These are phyloP conservation scores for Ecdyonurus torrentis DNA, from an alignment of 2,888 invertebrate genomes.

Conservation along the genomic window DNA sequence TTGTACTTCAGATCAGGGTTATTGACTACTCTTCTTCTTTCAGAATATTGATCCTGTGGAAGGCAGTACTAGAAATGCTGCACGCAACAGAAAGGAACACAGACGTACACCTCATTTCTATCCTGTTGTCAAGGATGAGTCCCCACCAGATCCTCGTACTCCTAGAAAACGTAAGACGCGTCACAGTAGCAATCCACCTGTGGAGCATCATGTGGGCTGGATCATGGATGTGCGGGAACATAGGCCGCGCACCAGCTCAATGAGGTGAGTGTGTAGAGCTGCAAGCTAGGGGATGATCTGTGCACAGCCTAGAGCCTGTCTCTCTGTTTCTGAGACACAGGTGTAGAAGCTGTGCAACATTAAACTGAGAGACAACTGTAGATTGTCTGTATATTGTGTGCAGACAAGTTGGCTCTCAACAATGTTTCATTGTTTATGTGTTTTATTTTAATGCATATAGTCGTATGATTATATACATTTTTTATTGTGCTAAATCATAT, in stretches of 20 bases:
- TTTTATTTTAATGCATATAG: too few species aligned
- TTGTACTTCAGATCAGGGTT: too few species aligned
- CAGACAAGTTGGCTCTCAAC: too few species aligned
- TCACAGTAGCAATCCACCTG: slow-evolving; percentile 85
- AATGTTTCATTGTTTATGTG: too few species aligned
- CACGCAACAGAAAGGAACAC: slow-evolving; percentile 5
- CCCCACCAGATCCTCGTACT: slow-evolving; percentile 42
- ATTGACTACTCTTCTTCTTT: too few species aligned
- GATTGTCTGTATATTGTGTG: background rate
- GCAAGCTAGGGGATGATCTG: background rate
- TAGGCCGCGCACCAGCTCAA: slow-evolving; percentile 57
- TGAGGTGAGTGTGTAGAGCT: slow-evolving; percentile 35
- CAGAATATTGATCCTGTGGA: background rate
- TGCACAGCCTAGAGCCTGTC: slow-evolving; percentile 10
- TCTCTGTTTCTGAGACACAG: background rate
- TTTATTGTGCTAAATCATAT: too few species aligned
- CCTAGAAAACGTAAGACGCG: slow-evolving; percentile 76
- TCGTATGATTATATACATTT: too few species aligned
- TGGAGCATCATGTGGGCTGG: slow-evolving; percentile 95
- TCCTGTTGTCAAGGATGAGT: slow-evolving; percentile 74
- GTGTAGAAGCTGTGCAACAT: slow-evolving; percentile 8
- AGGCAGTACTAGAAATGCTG: background rate
- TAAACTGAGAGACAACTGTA: background rate
- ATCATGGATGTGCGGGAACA: slow-evolving; percentile 85
- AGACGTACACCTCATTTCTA: slow-evolving; percentile 74